Base-by-base conservation (phyloP, 2,888 invertebrate genomes). In the Nemotelus nigrinus region DNA sequence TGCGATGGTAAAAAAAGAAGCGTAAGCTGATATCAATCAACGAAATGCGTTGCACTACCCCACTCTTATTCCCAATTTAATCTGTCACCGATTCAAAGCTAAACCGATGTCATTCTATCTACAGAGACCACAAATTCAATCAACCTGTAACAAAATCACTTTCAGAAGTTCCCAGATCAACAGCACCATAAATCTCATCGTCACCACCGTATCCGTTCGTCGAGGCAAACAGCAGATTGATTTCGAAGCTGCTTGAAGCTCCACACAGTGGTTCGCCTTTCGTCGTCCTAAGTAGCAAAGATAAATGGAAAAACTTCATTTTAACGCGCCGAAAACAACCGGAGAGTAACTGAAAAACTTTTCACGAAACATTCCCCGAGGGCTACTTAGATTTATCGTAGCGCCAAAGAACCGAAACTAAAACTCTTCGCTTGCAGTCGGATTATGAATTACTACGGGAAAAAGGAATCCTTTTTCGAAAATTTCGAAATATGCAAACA, bases 341-440 rank as follows among this genome's bases (percentile, higher is more conserved):
- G 57, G 47, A 70, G 53, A 70, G 70, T 70, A 70, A 70, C 57
- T 70, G 70, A 70, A 70, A 55, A 70, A 70, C 55, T 70, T 70
- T 70, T 70, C 10, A 4, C n/a, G 45, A 65, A 65, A 65, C 47
- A 50, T 41, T 70, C 70, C 70, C 57, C 25, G 3, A 55, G 70
- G 70, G 70, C 53, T 41, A 70, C 55, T 70, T 55, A 25, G 53
- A 70, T 44, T 70, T 70, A 55, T 70, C 47, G 65, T 10, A 45
- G 39, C 47, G 45, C 47, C 3, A 45, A 65, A 45, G 45, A 47
- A 25, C 64, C 65, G 41, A 47, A 45, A 65, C 65, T 47, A n/a
- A n/a, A 45, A 45, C 47, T 45, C 25, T 4, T 58, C 25, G 58
- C 58, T n/a, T 7, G 8, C 58, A 10, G 43, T 41, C 45, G 65